Evolutionary conservation across 2,888 invertebrate genomes (phyloP), one percentile per base, ranked within the genome.

Genomic region (Carcina quercana): DNA sequence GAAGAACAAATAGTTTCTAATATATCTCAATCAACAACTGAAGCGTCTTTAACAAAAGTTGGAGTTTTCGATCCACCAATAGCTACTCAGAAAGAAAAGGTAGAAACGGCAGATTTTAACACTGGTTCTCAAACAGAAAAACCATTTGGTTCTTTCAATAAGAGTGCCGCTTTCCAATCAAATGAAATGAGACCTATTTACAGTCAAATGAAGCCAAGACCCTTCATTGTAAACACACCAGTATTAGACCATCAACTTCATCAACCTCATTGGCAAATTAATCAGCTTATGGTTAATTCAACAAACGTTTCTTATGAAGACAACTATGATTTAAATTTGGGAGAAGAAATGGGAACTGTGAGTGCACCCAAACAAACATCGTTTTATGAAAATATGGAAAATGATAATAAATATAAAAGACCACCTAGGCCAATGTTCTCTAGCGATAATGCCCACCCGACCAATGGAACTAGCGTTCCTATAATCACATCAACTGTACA

Each of bases 201-300:
- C 35, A 61, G 62, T 25, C 54, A 54, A 28, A 61, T 59, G 49
- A 73, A 70, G 43, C 84, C 85, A 7, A 70, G 80, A 42, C 85
- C 85, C 6, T 85, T 85, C 46, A 70, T 76, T 13, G 50, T 72
- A 2, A 72, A 67, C 34, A 63, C 63, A 15, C 45, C 60, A 8
- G 66, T 74, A 8, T 56, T 82, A 15, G 82, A 82, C 39, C 75
- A 80, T 49, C 82, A 82, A 42, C 42, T 82, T 22, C 83, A 83
- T 37, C 80, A 82, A 48, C 83, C 83, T 7, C 83, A 83, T 44
- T 83, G 83, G 83, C 83, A 83, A 45, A 83, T 83, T 13, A 83
- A 83, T 48, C 70, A 83, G 32, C 55, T 83, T 38, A 50, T 78
- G 53, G 78, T 74, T 47, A 83, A 83, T 39, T 43, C 59, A 1